Conservation (phyloP, 1,140 invertebrate species). For the Aphelenchoides fujianensis region DNA sequence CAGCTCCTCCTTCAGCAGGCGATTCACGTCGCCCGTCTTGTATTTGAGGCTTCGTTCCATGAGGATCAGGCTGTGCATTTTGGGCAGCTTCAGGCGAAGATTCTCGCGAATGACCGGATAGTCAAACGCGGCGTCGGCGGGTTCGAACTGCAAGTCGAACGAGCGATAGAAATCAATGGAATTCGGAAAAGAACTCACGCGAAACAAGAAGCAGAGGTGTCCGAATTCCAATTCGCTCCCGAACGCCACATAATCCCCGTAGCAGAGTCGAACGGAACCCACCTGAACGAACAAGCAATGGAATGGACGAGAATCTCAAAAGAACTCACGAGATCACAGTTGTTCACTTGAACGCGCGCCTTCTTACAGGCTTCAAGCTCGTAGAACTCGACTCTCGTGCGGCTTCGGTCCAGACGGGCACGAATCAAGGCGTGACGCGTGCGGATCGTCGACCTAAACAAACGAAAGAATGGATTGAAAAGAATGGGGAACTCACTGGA, state of each 20-base stretch:
- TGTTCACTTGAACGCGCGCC: neutral
- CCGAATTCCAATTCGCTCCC: neutral
- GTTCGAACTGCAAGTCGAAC: neutral
- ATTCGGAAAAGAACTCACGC: neutral
- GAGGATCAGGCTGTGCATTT: neutral
- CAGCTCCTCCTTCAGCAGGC: neutral
- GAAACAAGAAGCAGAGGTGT: neutral
- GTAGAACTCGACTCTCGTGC: too few species aligned
- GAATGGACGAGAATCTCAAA: too few species aligned
- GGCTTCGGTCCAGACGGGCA: neutral
- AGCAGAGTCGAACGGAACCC: too few species aligned
- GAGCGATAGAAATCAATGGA: neutral
- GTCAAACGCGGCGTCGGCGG: neutral
- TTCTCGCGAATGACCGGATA: neutral
- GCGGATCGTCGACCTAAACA: neutral
- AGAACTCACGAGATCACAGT: neutral
- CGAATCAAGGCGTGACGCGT: neutral
- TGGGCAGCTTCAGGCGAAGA: neutral
- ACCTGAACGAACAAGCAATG: too few species aligned
- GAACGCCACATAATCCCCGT: neutral
- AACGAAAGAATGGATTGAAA: neutral
- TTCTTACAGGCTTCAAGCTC: too few species aligned
- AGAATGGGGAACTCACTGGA: neutral
- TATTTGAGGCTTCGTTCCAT: neutral
- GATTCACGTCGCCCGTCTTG: neutral